Evolutionary conservation across 2,888 invertebrate species (phyloP).

Genomic region (Eulithis testata): DNA sequence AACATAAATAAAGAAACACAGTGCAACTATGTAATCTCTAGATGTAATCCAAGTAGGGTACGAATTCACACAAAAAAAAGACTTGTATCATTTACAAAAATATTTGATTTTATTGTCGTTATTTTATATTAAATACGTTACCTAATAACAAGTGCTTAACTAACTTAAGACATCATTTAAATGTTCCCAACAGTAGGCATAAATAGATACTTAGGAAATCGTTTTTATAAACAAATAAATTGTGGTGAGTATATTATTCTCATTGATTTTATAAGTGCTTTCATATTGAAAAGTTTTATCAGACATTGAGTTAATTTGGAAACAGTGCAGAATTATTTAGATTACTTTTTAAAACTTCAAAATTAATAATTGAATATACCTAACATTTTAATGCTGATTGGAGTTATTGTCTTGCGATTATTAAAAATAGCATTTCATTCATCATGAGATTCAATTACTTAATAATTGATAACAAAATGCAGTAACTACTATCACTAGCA

Average conservation of each 20-base stretch:
- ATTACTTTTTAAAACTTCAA: too few species aligned
- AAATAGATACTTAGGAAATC: not conserved
- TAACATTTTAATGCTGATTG: too few species aligned
- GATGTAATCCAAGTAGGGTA: not conserved
- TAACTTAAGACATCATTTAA: constrained; percentile 47
- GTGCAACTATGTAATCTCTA: too few species aligned
- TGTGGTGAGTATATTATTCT: too few species aligned
- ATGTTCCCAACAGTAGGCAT: constrained; percentile 27
- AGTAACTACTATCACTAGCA: constrained; percentile 29
- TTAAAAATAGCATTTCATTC: not conserved
- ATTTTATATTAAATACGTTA: constrained; percentile 67
- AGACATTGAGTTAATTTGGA: too few species aligned
- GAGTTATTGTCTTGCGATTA: not conserved
- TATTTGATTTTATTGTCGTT: constrained; percentile 76
- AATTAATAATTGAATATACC: too few species aligned
- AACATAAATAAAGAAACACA: too few species aligned
- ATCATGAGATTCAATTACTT: constrained; percentile 36
- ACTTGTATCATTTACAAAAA: constrained; percentile 71
- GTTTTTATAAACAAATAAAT: too few species aligned
- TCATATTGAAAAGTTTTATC: too few species aligned
- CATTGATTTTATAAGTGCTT: too few species aligned
- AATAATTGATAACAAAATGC: constrained; percentile 8
- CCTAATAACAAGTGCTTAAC: constrained; percentile 65
- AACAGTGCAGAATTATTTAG: too few species aligned
- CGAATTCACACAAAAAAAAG: constrained; percentile 19